Evolutionary conservation across 2,113 vertebrate genomes (phyloP).

Genomic region (Hydrolagus affinis): DNA sequence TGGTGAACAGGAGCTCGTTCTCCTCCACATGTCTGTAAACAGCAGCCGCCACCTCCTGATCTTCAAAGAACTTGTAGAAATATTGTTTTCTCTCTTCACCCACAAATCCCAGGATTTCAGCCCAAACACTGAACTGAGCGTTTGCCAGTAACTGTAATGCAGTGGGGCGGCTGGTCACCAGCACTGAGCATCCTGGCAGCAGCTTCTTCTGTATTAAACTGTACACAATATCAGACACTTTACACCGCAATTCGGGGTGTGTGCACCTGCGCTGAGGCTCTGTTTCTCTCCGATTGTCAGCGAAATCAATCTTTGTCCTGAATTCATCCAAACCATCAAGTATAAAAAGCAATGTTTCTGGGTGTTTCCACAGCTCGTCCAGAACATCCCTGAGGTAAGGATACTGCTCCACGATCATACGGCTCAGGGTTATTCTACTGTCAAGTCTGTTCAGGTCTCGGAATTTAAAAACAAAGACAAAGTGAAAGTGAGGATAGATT

Average conservation of each 20-base stretch:
- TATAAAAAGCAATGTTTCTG: conserved; percentile 44
- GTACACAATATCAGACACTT: conserved; percentile 42
- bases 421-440: conserved; percentile 38
- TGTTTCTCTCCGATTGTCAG: background rate
- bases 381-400: conserved; percentile 22
- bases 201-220: conserved; percentile 44
- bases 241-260: conserved; percentile 35
- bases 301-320: conserved; percentile 39
- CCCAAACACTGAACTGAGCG: conserved; percentile 34
- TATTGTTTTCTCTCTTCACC: conserved; percentile 49
- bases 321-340: conserved; percentile 56
- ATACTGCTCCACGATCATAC: conserved; percentile 40
- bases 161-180: no score
- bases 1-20: conserved; percentile 49
- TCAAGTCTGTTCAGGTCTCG: conserved; percentile 37
- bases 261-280: conserved; percentile 34
- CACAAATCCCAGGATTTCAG: conserved; percentile 53
- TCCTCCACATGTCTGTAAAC: conserved; percentile 46
- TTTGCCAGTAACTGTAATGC: no score
- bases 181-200: no score
- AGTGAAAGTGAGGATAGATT: no score
- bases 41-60: conserved; percentile 35
- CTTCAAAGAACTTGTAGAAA: conserved; percentile 47
- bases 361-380: conserved; percentile 33
- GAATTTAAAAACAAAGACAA: conserved; percentile 16